Evolutionary conservation across 2,113 vertebrate species (phyloP).

Genomic region (Cinclus cinclus): DNA sequence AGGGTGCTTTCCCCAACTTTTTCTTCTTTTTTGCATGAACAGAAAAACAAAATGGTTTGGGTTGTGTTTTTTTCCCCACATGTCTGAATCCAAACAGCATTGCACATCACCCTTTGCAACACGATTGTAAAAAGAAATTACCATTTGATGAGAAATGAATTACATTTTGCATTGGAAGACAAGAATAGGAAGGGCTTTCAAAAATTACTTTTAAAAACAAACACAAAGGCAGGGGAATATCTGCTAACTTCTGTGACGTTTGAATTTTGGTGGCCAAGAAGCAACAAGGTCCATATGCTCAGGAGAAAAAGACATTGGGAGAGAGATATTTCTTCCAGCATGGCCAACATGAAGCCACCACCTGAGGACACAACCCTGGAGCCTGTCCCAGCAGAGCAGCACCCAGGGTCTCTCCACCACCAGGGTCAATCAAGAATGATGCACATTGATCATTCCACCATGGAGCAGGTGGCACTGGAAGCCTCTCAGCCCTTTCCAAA

Average conservation of each 20-base stretch:
- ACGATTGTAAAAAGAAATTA: not conserved
- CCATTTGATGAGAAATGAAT: not conserved
- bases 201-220: not conserved
- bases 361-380: not conserved
- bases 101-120: not conserved
- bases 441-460: accelerated
- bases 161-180: not conserved
- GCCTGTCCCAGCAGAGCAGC: not conserved
- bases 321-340: not conserved
- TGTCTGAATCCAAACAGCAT: not conserved
- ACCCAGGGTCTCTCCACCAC: not conserved
- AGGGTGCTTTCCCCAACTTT: not conserved
- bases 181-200: not conserved
- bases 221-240: not conserved
- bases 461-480: accelerated
- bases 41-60: not conserved
- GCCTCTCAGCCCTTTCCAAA: not conserved
- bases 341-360: not conserved
- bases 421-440: accelerated
- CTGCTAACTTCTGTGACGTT: not conserved
- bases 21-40: not conserved
- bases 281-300: not conserved
- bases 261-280: not conserved
- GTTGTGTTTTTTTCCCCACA: accelerated
- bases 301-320: not conserved